A percentile compares a stretch with the other conserved stretches of the same genome.
These are phyloP conservation scores for Brachionus asplanchnoidis DNA, from an alignment of 1,140 invertebrate genomes.

Conservation along the genomic window DNA sequence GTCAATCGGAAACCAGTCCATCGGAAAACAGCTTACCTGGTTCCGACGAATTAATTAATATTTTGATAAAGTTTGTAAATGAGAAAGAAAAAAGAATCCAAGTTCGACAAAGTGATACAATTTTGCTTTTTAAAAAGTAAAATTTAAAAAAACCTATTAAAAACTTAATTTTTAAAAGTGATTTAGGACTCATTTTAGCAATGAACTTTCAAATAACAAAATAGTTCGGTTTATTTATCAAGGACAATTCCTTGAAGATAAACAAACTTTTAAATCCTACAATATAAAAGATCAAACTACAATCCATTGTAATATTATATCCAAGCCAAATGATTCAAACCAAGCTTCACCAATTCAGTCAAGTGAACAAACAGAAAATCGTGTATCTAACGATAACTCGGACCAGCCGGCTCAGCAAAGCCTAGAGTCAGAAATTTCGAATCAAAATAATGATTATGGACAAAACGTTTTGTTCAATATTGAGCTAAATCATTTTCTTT, in stretches of 20 bases:
- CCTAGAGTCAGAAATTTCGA: neutral
- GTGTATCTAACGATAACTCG: neutral
- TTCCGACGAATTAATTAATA: neutral
- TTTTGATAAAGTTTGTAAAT: slow-evolving; percentile 36
- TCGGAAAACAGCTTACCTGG: neutral
- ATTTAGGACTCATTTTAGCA: slow-evolving; percentile 11
- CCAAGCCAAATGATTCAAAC: neutral
- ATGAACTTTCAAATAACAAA: slow-evolving; percentile 33
- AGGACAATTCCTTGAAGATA: slow-evolving; percentile 30
- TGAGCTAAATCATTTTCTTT: slow-evolving; percentile 2
- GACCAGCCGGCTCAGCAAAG: neutral
- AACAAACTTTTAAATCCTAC: slow-evolving; percentile 7
- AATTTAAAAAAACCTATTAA: neutral
- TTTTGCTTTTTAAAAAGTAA: slow-evolving; percentile 33
- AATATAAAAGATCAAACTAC: slow-evolving; percentile 31
- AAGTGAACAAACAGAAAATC: neutral
- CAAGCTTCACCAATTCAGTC: neutral
- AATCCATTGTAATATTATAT: slow-evolving; percentile 41
- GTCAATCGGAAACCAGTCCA: neutral
- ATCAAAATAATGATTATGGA: neutral
- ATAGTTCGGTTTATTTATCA: slow-evolving; percentile 42
- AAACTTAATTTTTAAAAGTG: neutral
- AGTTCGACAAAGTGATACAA: slow-evolving; percentile 1
- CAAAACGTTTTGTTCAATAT: neutral
- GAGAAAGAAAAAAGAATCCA: slow-evolving; percentile 17